phyloP scores from a whole-genome alignment of 2,113 vertebrate genomes.

The Tympanuchus pallidicinctus region DNA sequence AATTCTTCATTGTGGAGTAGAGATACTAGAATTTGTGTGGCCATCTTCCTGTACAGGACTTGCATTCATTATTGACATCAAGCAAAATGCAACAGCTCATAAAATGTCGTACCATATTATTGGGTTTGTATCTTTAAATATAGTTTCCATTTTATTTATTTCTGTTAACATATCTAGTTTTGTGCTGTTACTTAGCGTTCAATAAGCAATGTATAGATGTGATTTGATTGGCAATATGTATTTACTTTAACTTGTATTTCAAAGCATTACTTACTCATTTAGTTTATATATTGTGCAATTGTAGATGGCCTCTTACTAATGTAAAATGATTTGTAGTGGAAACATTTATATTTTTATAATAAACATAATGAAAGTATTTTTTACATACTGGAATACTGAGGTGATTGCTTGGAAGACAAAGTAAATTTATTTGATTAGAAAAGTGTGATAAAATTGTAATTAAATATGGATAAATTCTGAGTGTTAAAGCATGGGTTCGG shows the following conservation, averaged over 20 bases:
- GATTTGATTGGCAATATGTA: slow-evolving; percentile 84
- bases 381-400: slow-evolving; percentile 88
- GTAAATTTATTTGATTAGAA: slow-evolving; percentile 62
- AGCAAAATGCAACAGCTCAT: slow-evolving; percentile 52
- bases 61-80: slow-evolving; percentile 52
- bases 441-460: slow-evolving; percentile 59
- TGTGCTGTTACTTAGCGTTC: slow-evolving; percentile 81
- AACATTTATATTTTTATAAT: slow-evolving; percentile 99
- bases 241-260: slow-evolving; percentile 85
- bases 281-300: slow-evolving; percentile 88
- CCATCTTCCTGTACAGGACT: slow-evolving; percentile 90
- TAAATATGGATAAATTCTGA: slow-evolving; percentile 51
- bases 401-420: slow-evolving; percentile 79
- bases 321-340: slow-evolving; percentile 99
- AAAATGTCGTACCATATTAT: slow-evolving; percentile 67
- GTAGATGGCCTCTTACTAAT: slow-evolving; percentile 99
- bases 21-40: slow-evolving; percentile 86
- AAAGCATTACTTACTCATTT: slow-evolving; percentile 79
- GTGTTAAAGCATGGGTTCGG: slow-evolving; percentile 50
- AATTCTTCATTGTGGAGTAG: slow-evolving; percentile 87
- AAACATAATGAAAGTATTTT: slow-evolving; percentile 99
- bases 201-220: slow-evolving; percentile 88
- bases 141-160: slow-evolving; percentile 95
- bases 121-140: slow-evolving; percentile 77
- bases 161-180: slow-evolving; percentile 86